phyloP scores from a whole-genome alignment of 2,888 invertebrate species.

The Melinaea marsaeus region DNA sequence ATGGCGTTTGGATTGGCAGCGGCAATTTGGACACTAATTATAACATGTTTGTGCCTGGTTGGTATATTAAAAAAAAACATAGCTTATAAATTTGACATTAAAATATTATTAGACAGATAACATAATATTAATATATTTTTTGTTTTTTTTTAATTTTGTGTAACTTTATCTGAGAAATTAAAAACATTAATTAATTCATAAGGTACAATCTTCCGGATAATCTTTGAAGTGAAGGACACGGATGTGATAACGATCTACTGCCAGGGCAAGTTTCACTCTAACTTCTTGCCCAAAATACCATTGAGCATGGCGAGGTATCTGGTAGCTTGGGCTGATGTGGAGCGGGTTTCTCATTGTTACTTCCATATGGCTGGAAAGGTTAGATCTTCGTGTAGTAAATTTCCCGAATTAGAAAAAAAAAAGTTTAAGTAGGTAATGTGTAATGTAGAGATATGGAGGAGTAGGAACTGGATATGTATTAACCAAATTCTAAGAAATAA shows the following conservation, averaged over 20 bases:
- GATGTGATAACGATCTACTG: conserved; percentile 74
- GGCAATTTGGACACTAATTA: conserved; percentile 72
- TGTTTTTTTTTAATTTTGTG: too few relatives aligned
- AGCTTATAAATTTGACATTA: neutral
- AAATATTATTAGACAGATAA: too few relatives aligned
- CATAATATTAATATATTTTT: too few relatives aligned
- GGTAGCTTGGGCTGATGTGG: conserved; percentile 71
- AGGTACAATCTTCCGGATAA: conserved; percentile 70
- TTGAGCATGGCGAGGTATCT: conserved; percentile 63
- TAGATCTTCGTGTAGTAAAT: conserved; percentile 7
- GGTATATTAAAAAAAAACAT: conserved; percentile 24
- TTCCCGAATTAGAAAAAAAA: too few relatives aligned
- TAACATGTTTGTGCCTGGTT: conserved; percentile 73
- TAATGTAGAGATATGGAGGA: too few relatives aligned
- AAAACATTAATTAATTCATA: neutral
- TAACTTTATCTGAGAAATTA: neutral
- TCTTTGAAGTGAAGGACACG: conserved; percentile 70
- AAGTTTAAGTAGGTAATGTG: too few relatives aligned
- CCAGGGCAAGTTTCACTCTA: conserved; percentile 72
- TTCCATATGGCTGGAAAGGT: conserved; percentile 58
- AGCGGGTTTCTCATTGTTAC: conserved; percentile 64
- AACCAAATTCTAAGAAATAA: too few relatives aligned
- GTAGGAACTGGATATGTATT: too few relatives aligned
- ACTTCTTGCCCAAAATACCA: conserved; percentile 70
- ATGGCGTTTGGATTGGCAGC: conserved; percentile 72